Percentiles rank a stretch among this genome's conserved stretches.
phyloP scores from a whole-genome alignment of 2,113 vertebrate genomes.

The Anser brachyrhynchus region DNA sequence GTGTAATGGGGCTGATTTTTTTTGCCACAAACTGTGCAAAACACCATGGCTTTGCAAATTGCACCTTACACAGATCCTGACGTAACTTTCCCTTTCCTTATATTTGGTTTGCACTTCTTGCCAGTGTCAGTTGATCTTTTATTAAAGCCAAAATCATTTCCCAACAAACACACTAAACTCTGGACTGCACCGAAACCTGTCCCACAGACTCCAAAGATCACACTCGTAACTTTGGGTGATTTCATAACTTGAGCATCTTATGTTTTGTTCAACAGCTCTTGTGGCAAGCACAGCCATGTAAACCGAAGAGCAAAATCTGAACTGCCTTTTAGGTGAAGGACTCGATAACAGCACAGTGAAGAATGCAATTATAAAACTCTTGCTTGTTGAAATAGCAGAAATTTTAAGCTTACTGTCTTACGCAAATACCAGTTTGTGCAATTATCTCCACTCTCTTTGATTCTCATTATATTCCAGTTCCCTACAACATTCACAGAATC shows the following conservation, averaged over 20 bases:
- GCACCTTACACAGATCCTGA: not conserved
- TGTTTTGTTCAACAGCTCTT: not conserved
- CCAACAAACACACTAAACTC: not conserved
- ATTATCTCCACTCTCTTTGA: not conserved
- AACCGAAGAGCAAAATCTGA: not conserved
- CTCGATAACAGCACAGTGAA: not conserved
- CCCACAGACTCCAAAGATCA: not conserved
- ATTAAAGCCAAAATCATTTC: not conserved
- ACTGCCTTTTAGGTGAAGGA: not conserved
- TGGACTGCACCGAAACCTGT: not conserved
- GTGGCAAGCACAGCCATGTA: not conserved
- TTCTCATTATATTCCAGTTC: not conserved
- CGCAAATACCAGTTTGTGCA: not conserved
- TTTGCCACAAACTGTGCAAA: not conserved
- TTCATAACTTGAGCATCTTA: not conserved
- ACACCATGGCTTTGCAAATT: not conserved
- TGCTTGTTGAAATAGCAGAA: not conserved
- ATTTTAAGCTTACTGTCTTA: not conserved
- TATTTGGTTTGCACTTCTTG: not conserved
- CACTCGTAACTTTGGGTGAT: not conserved
- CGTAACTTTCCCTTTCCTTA: not conserved
- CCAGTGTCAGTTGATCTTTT: not conserved
- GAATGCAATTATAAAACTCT: not conserved
- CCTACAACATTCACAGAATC: not conserved
- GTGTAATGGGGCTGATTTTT: not conserved